These are phyloP conservation scores for Octonoba sinensis DNA, from an alignment of 2,888 invertebrate genomes.

Conservation along the genomic window DNA sequence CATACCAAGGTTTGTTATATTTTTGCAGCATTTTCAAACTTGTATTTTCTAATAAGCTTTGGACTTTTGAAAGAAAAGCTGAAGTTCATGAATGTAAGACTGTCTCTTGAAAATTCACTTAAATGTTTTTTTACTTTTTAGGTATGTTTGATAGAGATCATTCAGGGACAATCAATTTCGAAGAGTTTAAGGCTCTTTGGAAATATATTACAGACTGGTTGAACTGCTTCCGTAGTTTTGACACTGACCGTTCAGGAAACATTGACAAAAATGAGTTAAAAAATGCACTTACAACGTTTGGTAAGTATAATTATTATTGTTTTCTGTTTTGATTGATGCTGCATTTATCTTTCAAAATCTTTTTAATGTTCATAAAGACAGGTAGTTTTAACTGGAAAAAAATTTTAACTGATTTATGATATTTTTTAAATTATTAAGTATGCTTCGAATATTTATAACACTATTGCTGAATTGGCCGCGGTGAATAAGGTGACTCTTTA, in stretches of 20 bases:
- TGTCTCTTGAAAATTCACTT: neutral
- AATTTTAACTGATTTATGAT: no score
- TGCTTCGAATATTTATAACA: no score
- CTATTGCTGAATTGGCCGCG: no score
- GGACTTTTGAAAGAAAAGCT: neutral
- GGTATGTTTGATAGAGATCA: constrained; percentile 92
- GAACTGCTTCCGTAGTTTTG: constrained; percentile 92
- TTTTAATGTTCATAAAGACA: neutral
- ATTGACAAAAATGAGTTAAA: constrained; percentile 91
- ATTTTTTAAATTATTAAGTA: no score
- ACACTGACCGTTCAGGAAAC: constrained; percentile 87
- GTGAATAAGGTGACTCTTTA: no score
- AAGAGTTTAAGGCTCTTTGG: constrained; percentile 96
- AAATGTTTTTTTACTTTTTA: constrained; percentile 66
- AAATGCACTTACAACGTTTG: constrained; percentile 90
- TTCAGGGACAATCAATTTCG: constrained; percentile 90
- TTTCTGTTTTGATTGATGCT: neutral
- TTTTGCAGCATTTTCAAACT: neutral
- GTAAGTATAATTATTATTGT: constrained; percentile 17
- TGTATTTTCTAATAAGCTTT: neutral
- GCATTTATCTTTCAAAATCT: neutral
- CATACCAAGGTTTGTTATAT: neutral
- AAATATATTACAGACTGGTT: constrained; percentile 99
- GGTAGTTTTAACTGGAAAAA: neutral
- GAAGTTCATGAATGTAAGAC: neutral